These are phyloP conservation scores for Megamerina dolium DNA, from an alignment of 2,888 invertebrate genomes.

Conservation along the genomic window DNA sequence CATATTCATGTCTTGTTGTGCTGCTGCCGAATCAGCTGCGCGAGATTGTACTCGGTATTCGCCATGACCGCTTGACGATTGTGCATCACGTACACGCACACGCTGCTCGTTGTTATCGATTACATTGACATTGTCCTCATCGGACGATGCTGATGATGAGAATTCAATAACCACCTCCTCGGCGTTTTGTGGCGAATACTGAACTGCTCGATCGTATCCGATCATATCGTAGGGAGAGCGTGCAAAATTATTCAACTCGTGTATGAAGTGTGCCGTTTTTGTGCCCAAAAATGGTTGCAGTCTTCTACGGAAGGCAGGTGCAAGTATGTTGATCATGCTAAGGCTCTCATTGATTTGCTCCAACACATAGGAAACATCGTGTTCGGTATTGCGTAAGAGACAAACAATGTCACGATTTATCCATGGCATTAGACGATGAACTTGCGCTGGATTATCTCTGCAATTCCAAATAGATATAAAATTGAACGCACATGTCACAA, in stretches of 20 bases:
- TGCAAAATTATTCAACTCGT: conserved; percentile 82
- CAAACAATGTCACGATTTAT: conserved; percentile 78
- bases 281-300: conserved; percentile 64
- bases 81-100: neutral
- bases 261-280: conserved; percentile 79
- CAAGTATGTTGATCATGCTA: conserved; percentile 56
- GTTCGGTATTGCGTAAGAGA: conserved; percentile 54
- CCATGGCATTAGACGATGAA: conserved; percentile 81
- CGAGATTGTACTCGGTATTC: conserved; percentile 17
- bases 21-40: neutral
- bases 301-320: conserved; percentile 61
- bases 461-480: conserved; percentile 29
- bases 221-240: conserved; percentile 80
- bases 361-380: conserved; percentile 62
- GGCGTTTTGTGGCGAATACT: conserved; percentile 54
- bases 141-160: conserved; percentile 34
- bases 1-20: conserved; percentile 5
- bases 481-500: neutral
- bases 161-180: conserved; percentile 42
- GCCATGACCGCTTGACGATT: too few relatives aligned
- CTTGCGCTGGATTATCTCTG: conserved; percentile 72
- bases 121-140: conserved; percentile 24
- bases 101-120: conserved; percentile 13
- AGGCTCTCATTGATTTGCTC: conserved; percentile 65
- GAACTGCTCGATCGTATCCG: conserved; percentile 70